A percentile compares a stretch with the other conserved stretches of the same genome.
phyloP scores from a whole-genome alignment of 1,140 invertebrate species.

The Pararge aegeria region DNA sequence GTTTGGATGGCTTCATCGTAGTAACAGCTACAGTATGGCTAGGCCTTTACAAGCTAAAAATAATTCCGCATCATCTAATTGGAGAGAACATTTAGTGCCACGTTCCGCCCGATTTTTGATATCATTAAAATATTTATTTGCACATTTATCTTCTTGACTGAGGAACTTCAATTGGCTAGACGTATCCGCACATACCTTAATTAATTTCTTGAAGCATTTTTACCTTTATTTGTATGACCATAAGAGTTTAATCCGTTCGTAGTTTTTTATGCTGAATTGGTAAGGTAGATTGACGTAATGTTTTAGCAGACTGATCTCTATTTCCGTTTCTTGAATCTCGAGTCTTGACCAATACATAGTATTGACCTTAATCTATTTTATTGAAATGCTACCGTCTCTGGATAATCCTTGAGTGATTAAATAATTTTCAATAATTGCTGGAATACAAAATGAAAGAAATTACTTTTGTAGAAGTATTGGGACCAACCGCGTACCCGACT shows the following conservation, averaged over 20 bases:
- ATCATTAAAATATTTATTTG: conserved; percentile 30
- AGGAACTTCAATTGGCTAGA: conserved; percentile 16
- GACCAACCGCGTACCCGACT: too few relatives aligned
- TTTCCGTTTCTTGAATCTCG: conserved; percentile 16
- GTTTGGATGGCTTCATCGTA: too few relatives aligned
- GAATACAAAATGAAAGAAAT: too few relatives aligned
- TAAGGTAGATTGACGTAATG: conserved; percentile 24
- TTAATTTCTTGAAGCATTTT: background rate
- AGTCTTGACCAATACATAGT: conserved; percentile 11
- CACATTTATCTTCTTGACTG: conserved; percentile 22
- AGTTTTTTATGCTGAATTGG: background rate
- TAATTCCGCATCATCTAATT: conserved; percentile 30
- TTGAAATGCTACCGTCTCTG: background rate
- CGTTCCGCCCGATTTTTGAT: conserved; percentile 29
- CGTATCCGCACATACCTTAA: background rate
- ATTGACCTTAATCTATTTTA: conserved; percentile 14
- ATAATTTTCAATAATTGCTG: background rate
- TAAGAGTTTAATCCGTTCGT: background rate
- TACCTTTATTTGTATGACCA: background rate
- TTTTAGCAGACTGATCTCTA: conserved; percentile 17
- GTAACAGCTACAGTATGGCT: background rate
- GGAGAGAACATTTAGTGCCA: conserved; percentile 21
- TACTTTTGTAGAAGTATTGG: too few relatives aligned
- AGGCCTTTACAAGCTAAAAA: conserved; percentile 14
- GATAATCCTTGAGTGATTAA: background rate